Conservation (phyloP, 37 sponge, comb jelly and placozoan species). For the Bolinopsis microptera region DNA sequence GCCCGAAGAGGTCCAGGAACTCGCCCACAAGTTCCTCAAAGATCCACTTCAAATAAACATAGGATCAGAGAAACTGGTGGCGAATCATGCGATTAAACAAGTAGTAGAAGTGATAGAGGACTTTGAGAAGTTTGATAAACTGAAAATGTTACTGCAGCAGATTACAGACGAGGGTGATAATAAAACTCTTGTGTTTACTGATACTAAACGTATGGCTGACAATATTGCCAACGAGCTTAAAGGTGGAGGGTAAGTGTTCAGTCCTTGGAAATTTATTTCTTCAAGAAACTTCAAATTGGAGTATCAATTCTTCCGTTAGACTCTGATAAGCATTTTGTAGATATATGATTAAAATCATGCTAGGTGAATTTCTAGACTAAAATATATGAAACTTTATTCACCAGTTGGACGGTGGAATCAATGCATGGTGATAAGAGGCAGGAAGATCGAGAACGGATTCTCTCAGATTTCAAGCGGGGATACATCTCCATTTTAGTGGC, state of each 20-base stretch:
- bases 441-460: slow-evolving; percentile 88
- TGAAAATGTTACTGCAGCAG: slow-evolving; percentile 25
- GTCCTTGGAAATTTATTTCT: too few species aligned
- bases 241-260: slow-evolving; percentile 71
- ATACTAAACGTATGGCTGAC: slow-evolving; percentile 91
- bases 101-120: slow-evolving; percentile 83
- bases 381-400: too few species aligned
- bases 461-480: slow-evolving; percentile 65
- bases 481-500: slow-evolving; percentile 79
- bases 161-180: neutral
- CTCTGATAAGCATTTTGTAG: too few species aligned
- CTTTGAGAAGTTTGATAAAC: slow-evolving; percentile 56
- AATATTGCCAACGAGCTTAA: slow-evolving; percentile 84
- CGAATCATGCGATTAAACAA: slow-evolving; percentile 95
- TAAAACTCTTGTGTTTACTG: slow-evolving; percentile 90
- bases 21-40: slow-evolving; percentile 86
- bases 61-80: slow-evolving; percentile 84
- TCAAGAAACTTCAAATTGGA: too few species aligned
- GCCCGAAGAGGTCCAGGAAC: slow-evolving; percentile 92
- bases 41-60: slow-evolving; percentile 91
- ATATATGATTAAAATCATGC: too few species aligned
- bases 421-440: slow-evolving; percentile 99
- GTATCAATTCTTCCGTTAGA: too few species aligned
- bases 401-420: slow-evolving; percentile 89
- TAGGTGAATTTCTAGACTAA: too few species aligned